A percentile compares a stretch with the other conserved stretches of the same genome.
These are phyloP conservation scores for western clawed frog (Xenopus tropicalis) DNA, from an alignment of 2,113 vertebrate species.

Conservation along the genomic window DNA sequence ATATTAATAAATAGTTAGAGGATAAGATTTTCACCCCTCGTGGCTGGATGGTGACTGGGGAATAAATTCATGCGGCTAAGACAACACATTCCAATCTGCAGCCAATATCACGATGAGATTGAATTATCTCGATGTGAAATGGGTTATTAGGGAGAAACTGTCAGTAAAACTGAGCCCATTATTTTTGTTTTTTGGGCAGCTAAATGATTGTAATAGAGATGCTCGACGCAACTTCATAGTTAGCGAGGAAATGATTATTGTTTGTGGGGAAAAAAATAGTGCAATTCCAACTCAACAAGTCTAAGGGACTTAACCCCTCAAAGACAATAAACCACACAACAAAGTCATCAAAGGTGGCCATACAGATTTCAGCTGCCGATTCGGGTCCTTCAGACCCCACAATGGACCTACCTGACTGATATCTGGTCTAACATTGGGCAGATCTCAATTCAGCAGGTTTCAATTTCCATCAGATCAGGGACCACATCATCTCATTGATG, in stretches of 20 bases:
- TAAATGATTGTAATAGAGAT: constrained; percentile 1
- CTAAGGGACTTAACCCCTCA: too few relatives aligned
- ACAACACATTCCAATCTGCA: constrained; percentile 45
- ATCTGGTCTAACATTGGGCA: too few relatives aligned
- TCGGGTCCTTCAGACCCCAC: too few relatives aligned
- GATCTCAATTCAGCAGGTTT: too few relatives aligned
- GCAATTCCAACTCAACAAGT: too few relatives aligned
- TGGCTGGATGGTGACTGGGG: constrained; percentile 53
- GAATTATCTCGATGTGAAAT: constrained; percentile 38
- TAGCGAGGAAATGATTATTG: constrained; percentile 1
- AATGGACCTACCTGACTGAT: too few relatives aligned
- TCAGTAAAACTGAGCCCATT: constrained; percentile 10
- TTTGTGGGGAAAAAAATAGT: not conserved
- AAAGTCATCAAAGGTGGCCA: too few relatives aligned
- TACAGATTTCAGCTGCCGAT: too few relatives aligned
- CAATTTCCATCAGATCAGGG: too few relatives aligned
- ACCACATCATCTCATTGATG: too few relatives aligned
- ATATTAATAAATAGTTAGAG: constrained; percentile 65
- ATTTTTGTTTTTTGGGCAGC: not conserved
- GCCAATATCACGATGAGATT: constrained; percentile 23
- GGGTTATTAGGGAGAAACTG: constrained; percentile 25
- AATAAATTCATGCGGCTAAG: constrained; percentile 47
- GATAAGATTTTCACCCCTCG: constrained; percentile 60
- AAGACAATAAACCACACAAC: too few relatives aligned
- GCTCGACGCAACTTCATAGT: constrained; percentile 5